Percentiles rank a stretch among this genome's conserved stretches.
These are phyloP conservation scores for Polydrusus pterygomalis DNA, from an alignment of 2,888 invertebrate species.

Conservation along the genomic window DNA sequence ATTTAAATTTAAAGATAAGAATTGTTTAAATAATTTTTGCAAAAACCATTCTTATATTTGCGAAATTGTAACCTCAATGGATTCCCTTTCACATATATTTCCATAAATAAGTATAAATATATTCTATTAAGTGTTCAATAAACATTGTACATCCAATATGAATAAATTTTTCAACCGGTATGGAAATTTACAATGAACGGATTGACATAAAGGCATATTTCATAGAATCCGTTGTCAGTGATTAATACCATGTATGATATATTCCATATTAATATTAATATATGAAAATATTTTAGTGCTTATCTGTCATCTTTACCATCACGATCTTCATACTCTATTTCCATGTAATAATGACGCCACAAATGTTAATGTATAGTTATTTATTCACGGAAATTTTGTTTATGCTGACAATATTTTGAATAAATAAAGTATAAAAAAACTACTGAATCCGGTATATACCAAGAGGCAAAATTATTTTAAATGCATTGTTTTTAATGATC, in stretches of 20 bases:
- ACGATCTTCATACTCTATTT: constrained; percentile 28
- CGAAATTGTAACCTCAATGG: neutral
- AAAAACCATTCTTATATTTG: neutral
- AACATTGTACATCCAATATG: constrained; percentile 27
- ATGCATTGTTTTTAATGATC: too few species aligned
- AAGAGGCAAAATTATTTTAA: too few species aligned
- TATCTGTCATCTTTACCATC: constrained; percentile 46
- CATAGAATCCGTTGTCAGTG: constrained; percentile 57
- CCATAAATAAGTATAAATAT: constrained; percentile 11
- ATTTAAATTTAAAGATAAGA: too few species aligned
- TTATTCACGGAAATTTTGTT: constrained; percentile 4
- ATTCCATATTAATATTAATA: constrained; percentile 61
- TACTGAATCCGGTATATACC: too few species aligned
- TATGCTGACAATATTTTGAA: constrained; percentile 4
- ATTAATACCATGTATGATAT: constrained; percentile 55
- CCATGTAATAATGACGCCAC: constrained; percentile 32
- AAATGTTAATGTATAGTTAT: constrained; percentile 32
- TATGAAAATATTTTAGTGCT: constrained; percentile 59
- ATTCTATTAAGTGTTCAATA: constrained; percentile 29
- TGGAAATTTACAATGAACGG: constrained; percentile 38
- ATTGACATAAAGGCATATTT: constrained; percentile 53
- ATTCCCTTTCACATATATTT: constrained; percentile 6
- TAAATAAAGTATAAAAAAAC: neutral
- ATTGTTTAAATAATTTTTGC: too few species aligned
- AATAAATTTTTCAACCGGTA: constrained; percentile 37